These are phyloP conservation scores for Synergus umbraculus DNA, from an alignment of 2,888 invertebrate genomes.

Conservation along the genomic window DNA sequence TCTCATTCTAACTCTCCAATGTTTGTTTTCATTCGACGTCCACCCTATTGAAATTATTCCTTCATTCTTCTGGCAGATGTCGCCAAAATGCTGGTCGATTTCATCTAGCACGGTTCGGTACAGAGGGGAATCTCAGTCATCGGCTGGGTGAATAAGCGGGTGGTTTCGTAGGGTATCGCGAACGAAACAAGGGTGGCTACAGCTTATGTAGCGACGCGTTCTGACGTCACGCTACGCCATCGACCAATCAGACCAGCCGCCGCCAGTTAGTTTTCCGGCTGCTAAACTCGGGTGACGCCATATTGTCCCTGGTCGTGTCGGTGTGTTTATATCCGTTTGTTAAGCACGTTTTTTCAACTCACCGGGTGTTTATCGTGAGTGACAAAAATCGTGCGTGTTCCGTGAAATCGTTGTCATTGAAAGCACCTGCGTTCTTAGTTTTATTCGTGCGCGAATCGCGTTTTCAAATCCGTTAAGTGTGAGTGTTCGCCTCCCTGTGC, in stretches of 20 bases:
- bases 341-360: slow-evolving; percentile 48
- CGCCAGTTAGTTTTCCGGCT: slow-evolving; percentile 55
- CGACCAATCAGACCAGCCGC: slow-evolving; percentile 55
- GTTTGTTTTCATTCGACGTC: too few relatives aligned
- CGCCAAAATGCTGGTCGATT: background rate
- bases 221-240: slow-evolving; percentile 53
- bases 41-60: too few relatives aligned
- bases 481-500: slow-evolving; percentile 42
- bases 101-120: background rate
- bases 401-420: slow-evolving; percentile 43
- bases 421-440: slow-evolving; percentile 47
- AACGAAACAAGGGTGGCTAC: slow-evolving; percentile 37
- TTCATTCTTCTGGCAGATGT: background rate
- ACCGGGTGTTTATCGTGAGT: slow-evolving; percentile 49
- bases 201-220: slow-evolving; percentile 46
- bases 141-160: background rate
- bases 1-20: too few relatives aligned
- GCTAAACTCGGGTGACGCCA: slow-evolving; percentile 55
- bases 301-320: slow-evolving; percentile 52
- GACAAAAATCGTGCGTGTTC: slow-evolving; percentile 51
- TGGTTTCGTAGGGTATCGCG: background rate
- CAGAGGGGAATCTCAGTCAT: slow-evolving; percentile 13
- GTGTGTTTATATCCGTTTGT: slow-evolving; percentile 54
- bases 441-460: slow-evolving; percentile 49
- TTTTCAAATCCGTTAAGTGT: slow-evolving; percentile 44